Evolutionary conservation across 2,113 vertebrate genomes (phyloP), one percentile per base, ranked within the genome.

Genomic region (Symphodus melops): DNA sequence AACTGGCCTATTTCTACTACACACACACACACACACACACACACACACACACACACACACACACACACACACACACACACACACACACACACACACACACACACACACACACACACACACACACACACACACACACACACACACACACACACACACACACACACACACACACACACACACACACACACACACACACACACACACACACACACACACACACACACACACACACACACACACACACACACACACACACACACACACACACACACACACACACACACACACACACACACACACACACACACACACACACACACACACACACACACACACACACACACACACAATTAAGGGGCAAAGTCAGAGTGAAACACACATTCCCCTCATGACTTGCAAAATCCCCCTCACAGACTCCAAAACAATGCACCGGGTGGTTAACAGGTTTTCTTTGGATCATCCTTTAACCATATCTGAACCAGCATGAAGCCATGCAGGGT

Each of bases 1-100:
- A 88, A 90, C 89, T 85, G 89, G 90, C 90, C 90, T 88, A 89
- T 89, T 91, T 91, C 70, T 74, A 69, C 53, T 61, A 33, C 69
- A 69, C 48, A 60, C 48, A 59, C 55, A 63, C 68, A 64, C 74
- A 59, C 52, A 54, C 28, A 5, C 28, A 33, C 63, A 48, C 42
- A 44, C 54, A 33, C 5, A 64, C 74, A 59, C 52, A 54, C 28
- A 5, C 28, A 33, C 63, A 48, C 42, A 44, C 54, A 33, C 5
- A 33, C 69, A 69, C 48, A 60, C 48, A 59, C 55, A 63, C 68
- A 64, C 74, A 59, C 52, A 54, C 28, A 5, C 28, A 33, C 63
- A 48, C 42, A 44, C 54, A 33, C 5, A 33, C 69, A 69, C 48
- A 60, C 48, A 59, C 55, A 63, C 68, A 64, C 74, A 59, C 52